Base-by-base conservation (phyloP, 2,113 vertebrate species). In the Pogonocichla stellata region DNA sequence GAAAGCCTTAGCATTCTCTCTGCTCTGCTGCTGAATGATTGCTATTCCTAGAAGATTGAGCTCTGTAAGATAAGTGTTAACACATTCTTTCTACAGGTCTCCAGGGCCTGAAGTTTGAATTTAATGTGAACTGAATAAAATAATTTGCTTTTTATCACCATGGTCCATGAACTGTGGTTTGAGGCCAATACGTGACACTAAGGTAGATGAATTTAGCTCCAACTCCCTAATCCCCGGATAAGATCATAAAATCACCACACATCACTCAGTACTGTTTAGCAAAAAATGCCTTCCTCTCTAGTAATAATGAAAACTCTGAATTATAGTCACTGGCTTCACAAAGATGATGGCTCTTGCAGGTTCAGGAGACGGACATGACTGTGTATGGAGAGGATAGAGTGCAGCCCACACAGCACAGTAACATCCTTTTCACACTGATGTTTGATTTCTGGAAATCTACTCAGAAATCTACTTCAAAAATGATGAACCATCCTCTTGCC, bases 61-160 rank as follows among this genome's bases (percentile, higher is more conserved):
- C 89, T 96, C 77, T 72, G 25, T 38, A 77, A 36, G 80, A 91
- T 95, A 97, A 97, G 95, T 90, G 93, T 82, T 97, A 98, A 97
- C 92, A 88, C 78, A 78, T 97, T 88, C 92, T 96, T 97, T 97
- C 94, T 95, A 85, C 72, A 82, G 82, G 90, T 96, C 97, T 96
- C 87, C 86, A 87, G 81, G 79, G 95, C 54, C 91, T 90, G 74
- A 67, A 93, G 91, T 91, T 96, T 96, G 91, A 96, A 97, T 94
- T 97, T 96, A 96, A 96, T 95, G 89, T 84, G 94, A 97, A 73
- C 69, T 67, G 97, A 96, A 96, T 93, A 80, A 97, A 97, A 97
- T 96, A 5, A 97, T 97, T 98, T 97, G 90, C 96, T 97, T 97
- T 97, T 98, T 98, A 98, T 98, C 97, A 96, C 95, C 92, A 86